Base-by-base conservation (phyloP, 53 echinoderm and acorn worm species). In the Echinometra lucunter region DNA sequence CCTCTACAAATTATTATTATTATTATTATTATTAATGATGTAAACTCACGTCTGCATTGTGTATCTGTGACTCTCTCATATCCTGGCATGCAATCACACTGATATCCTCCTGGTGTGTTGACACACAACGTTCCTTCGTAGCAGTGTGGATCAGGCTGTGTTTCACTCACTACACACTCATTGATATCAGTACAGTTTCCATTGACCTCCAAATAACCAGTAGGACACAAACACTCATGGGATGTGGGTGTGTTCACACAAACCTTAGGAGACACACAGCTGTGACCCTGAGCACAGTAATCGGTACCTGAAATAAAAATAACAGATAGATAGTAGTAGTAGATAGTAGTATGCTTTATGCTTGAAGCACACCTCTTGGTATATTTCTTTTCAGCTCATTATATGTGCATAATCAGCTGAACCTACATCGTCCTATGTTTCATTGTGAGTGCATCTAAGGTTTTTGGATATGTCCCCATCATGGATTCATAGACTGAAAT, bases 181-280 rank as follows among this genome's bases (percentile, higher is more conserved):
- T 99, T 95, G 18, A 98, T 95, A 55, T 99, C 99, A 23, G 88
- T 89, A 60, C 99, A 99, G 95, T 96, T 94, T 1, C 95, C 96
- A n/a, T 95, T 90, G 2, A 88, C 92, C 63, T 96, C 96, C 4
- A 66, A 53, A 57, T 94, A 97, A 13, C 99, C 99, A 19, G 91
- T 95, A 0, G 97, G 97, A 66, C 99, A 99, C 75, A 94, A 89
- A 85, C 99, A 99, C 47, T 96, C 89, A 57, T 96, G 91, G 49
- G 92, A 42, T 34, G 98, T 97, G 81, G 95, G 92, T 11, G 95
- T 94, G 72, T 95, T 98, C 88, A 95, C 63, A 89, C 99, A 99
- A 9, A 96, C 96, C 92, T 96, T 97, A 44, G 97, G 97, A 6
- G 95, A 53, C 28, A 95, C 58, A 72, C 99, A 99, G 66, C 88